Base-by-base conservation (phyloP, 2,113 vertebrate genomes). In the Pristiophorus japonicus region DNA sequence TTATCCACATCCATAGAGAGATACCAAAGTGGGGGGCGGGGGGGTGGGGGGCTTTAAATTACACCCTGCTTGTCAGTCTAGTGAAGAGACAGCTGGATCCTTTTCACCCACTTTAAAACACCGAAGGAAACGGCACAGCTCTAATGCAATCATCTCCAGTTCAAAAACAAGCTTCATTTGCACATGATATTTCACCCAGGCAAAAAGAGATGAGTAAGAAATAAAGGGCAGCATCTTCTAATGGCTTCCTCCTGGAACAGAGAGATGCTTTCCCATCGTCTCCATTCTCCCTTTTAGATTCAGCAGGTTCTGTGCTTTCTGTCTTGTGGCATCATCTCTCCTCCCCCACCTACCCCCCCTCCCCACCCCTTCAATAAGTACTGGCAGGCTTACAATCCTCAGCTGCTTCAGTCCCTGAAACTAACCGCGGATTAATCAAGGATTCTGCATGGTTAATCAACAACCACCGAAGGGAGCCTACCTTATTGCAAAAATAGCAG, bases 101-200 rank as follows among this genome's bases (percentile, higher is more conserved):
- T 97, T 97, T 97, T 97, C 96, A 97, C 97, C 97, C 97, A 98
- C 97, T 98, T 98, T 97, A 97, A 97, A 96, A 98, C 97, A 96
- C 22, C 97, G 97, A 97, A 96, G 97, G 97, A 97, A 96, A 97
- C 96, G 97, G 97, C 97, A 96, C 96, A 96, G 42, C 93, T 96
- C 97, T 95, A 96, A 97, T 96, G 96, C 96, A 97, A 97, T 96
- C 97, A 96, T 96, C 96, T 96, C 97, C 96, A 96, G 96, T 96
- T 97, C 96, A 96, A 96, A 97, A 97, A 97, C 96, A 97, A 98
- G 97, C 97, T 97, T 98, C 98, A 98, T 98, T 98, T 97, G 98
- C 97, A 96, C 96, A 96, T 59, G 87, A n/a, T 96, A 96, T 97
- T 97, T 97, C 96, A 97, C 96, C 96, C 96, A 97, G 97, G 97